Evolutionary conservation across 2,113 vertebrate species (phyloP).

Genomic region (Megaceryle maxima): DNA sequence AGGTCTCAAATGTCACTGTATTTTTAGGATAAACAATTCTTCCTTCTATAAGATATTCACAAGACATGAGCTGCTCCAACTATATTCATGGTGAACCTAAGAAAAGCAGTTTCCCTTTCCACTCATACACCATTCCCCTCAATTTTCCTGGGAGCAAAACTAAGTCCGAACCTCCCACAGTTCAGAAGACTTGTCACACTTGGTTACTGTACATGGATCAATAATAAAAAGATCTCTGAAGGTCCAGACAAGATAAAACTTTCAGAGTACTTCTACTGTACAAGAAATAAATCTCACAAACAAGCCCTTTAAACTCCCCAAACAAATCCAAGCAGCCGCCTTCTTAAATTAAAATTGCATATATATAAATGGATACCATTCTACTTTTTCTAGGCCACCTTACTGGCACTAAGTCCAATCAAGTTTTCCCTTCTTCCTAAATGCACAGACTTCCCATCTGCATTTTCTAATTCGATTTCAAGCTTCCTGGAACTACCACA

Average conservation of each 20-base stretch:
- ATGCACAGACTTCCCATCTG: background rate
- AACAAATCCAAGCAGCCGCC: background rate
- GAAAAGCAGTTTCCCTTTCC: background rate
- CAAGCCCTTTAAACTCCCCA: background rate
- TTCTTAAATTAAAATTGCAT: background rate
- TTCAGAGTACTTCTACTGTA: background rate
- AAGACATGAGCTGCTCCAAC: background rate
- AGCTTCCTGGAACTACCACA: background rate
- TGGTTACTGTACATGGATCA: background rate
- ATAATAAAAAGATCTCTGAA: background rate
- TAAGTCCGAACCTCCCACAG: background rate
- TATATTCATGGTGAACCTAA: background rate
- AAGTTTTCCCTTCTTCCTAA: background rate
- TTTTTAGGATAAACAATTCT: background rate
- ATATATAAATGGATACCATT: background rate
- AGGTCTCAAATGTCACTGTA: background rate
- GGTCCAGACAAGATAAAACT: background rate
- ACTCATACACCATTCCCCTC: background rate
- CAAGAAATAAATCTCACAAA: background rate
- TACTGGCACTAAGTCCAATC: background rate
- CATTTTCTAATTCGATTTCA: background rate
- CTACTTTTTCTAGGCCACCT: background rate
- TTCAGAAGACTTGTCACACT: background rate
- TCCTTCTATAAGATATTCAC: background rate
- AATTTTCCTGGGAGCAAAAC: background rate